A percentile compares a stretch with the other conserved stretches of the same genome.
phyloP scores from a whole-genome alignment of 1,140 invertebrate genomes.

The Octopus bimaculoides region DNA sequence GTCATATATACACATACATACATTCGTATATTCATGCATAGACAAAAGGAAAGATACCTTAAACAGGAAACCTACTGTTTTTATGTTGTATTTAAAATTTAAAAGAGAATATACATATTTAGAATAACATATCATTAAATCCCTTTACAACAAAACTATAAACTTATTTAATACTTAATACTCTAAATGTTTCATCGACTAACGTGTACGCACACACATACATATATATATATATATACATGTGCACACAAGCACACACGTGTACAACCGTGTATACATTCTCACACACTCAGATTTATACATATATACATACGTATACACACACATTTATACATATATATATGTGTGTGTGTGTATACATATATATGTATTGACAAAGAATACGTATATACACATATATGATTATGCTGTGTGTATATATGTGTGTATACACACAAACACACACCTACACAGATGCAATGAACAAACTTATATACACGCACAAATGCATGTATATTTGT shows the following conservation, averaged over 20 bases:
- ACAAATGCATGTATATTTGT: not conserved
- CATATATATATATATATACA: not conserved
- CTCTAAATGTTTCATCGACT: not conserved
- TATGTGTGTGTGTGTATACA: not conserved
- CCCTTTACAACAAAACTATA: not conserved
- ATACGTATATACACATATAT: not conserved
- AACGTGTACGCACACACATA: not conserved
- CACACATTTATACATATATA: not conserved
- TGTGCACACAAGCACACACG: not conserved
- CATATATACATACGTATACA: not conserved
- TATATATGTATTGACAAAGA: not conserved
- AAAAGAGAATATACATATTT: not conserved
- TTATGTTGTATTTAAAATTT: constrained; percentile 5
- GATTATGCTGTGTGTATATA: not conserved
- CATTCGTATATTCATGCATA: not conserved
- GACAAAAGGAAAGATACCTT: not conserved
- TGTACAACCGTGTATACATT: not conserved
- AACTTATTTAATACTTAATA: not conserved
- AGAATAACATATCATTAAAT: not conserved
- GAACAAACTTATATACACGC: not conserved
- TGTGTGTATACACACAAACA: not conserved
- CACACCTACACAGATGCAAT: not conserved
- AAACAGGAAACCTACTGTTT: not conserved
- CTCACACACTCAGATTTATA: not conserved
- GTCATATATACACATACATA: not conserved